Base-by-base conservation (phyloP, 2,888 invertebrate species). In the Ariolimax columbianus region DNA sequence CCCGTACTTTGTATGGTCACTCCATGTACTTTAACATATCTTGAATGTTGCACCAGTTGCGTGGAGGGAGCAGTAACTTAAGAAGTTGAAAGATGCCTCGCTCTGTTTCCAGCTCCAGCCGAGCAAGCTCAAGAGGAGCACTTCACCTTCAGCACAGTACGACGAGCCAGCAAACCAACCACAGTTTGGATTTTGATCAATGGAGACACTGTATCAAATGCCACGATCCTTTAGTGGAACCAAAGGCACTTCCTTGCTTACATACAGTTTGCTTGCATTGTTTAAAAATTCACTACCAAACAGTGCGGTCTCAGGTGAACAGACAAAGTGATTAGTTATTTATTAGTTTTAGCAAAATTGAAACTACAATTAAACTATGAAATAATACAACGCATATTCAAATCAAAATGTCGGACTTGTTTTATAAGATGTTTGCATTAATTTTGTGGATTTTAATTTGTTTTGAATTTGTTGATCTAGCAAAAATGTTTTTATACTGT, bases 261-360 rank as follows among this genome's bases (percentile, higher is more conserved):
- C 86, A 86, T 43, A 86, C 86, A 30, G 40, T 84, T 40, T 86
- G 86, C 38, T 43, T 84, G 47, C 59, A 63, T 36, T 86, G 86
- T 66, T 70, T 86, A 36, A 55, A 40, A 40, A 73, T 84, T 73
- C 84, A 84, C 51, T 83, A 83, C 59, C 78, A 59, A 36, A 55
- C 59, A 26, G 47, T 83, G 30, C 77, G 38, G 40, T 38, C 51
- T 30, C 83, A 83, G 83, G 83, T 83, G 33, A 77, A 63, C 80
- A 59, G 59, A 26, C 1, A 23, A 14, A 55, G n/a, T n/a, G n/a
- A n/a, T n/a, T n/a, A n/a, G n/a, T n/a, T n/a, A n/a, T n/a, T n/a
- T n/a, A n/a, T n/a, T n/a, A n/a, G n/a, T n/a, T n/a, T n/a, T n/a
- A n/a, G n/a, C n/a, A n/a, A n/a, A n/a, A n/a, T n/a, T n/a, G n/a